A percentile compares a stretch with the other conserved stretches of the same genome.
Conservation (phyloP, 2,797 vertebrate species). For the Gila robusta region DNA sequence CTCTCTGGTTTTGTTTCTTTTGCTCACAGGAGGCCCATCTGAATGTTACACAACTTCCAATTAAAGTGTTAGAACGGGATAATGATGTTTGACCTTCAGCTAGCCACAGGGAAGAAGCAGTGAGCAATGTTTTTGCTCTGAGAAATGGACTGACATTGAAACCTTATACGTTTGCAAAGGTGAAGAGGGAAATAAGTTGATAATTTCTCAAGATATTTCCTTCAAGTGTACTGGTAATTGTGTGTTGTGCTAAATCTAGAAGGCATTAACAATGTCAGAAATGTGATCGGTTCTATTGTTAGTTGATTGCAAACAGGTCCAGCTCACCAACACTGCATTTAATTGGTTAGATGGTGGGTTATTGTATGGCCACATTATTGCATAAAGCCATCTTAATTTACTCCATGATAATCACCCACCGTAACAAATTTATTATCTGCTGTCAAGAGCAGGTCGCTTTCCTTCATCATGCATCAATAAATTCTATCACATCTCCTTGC, state of each 20-base stretch:
- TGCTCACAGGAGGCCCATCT: conserved; percentile 15
- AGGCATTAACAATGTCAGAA: neutral
- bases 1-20: conserved; percentile 9
- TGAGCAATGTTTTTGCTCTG: conserved; percentile 2
- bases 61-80: conserved; percentile 22
- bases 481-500: conserved; percentile 31
- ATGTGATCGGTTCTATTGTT: neutral
- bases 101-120: conserved; percentile 30
- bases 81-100: conserved; percentile 44
- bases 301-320: neutral
- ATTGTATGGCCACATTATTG: conserved; percentile 2
- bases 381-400: conserved; percentile 34
- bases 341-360: neutral
- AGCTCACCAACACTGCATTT: neutral
- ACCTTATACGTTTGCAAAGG: neutral
- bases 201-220: neutral
- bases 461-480: conserved; percentile 15
- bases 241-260: neutral
- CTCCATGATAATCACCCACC: conserved; percentile 9
- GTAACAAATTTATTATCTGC: conserved; percentile 42
- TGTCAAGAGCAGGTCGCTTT: conserved; percentile 10
- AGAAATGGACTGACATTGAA: conserved; percentile 17
- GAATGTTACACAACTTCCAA: conserved; percentile 19
- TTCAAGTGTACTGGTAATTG: neutral
- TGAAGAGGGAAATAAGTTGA: conserved; percentile 13